Evolutionary conservation across 2,888 invertebrate genomes (phyloP), one percentile per base, ranked within the genome.

Genomic region (Apodemia zela): DNA sequence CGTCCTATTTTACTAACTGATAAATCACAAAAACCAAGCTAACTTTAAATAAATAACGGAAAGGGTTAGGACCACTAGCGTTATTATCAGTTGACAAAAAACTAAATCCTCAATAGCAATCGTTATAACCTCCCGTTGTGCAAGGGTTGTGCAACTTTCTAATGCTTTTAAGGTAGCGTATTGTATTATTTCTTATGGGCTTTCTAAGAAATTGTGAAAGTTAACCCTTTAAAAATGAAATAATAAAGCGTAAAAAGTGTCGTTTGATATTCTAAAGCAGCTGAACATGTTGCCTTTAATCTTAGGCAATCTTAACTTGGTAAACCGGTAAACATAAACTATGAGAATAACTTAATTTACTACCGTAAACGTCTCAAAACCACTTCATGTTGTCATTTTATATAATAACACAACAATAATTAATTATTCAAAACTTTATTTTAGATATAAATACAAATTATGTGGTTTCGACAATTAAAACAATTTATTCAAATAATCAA

Each of bases 121-220:
- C 79, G 72, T 77, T 76, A 80, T 79, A 86, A 87, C 80, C 69
- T 75, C 78, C 76, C 78, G 78, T 81, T 76, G 79, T 80, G 83
- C 82, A 85, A 90, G 89, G 89, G 90, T 91, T 91, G 89, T 86
- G 82, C 85, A 91, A 91, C 91, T 91, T 91, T 91, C 91, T 87
- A 89, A 87, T 84, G 78, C 87, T 81, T 90, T 88, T 89, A 80
- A 89, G 86, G 84, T 87, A 81, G 80, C 78, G 75, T 73, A 82
- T 83, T 82, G 76, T 68, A 66, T 68, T 69, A 72, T 70, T 69
- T 70, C 75, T 72, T 74, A 77, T 75, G 76, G 67, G 64, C 71
- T 77, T 88, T 88, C 87, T 84, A 64, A 75, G 90, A 89, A 89
- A 75, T 78, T 75, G 85, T 81, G 87, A 88, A 89, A 89, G 87